phyloP scores from a whole-genome alignment of 2,888 invertebrate species.

The Sturmia bella region DNA sequence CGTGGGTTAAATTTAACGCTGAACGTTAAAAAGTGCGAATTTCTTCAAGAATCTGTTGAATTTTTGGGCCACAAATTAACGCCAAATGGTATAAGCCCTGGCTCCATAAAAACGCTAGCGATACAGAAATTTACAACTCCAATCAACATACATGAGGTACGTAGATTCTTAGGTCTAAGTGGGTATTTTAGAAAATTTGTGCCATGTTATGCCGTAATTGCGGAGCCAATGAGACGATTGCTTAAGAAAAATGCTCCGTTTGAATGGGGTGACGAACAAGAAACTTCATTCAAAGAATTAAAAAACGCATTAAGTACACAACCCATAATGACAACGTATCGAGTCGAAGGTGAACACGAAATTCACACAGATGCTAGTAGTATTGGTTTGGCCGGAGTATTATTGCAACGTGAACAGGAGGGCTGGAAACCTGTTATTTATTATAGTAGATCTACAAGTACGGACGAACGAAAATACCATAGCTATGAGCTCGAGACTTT shows the following conservation, averaged over 20 bases:
- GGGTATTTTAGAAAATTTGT: too few species aligned
- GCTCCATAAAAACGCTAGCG: too few species aligned
- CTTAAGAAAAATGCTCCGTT: constrained; percentile 42
- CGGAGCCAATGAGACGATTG: constrained; percentile 37
- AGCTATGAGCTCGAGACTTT: too few species aligned
- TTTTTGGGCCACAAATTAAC: constrained; percentile 54
- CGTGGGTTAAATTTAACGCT: constrained; percentile 32
- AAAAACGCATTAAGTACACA: constrained; percentile 11
- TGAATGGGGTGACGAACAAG: constrained; percentile 21
- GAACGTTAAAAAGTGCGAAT: constrained; percentile 58
- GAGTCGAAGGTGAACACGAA: constrained; percentile 22
- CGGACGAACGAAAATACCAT: too few species aligned
- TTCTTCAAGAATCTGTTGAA: constrained; percentile 50
- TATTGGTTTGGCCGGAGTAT: constrained; percentile 27
- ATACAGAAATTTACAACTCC: too few species aligned
- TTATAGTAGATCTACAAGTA: too few species aligned
- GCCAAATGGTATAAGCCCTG: constrained; percentile 30
- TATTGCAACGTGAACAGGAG: constrained; percentile 35
- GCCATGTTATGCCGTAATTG: too few species aligned
- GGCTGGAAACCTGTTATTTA: constrained; percentile 43
- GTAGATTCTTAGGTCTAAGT: constrained; percentile 60
- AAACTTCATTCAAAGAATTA: background rate
- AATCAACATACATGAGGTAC: constrained; percentile 41
- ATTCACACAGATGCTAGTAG: constrained; percentile 42
- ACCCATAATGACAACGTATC: constrained; percentile 19